Evolutionary conservation across 2,113 vertebrate genomes (phyloP).

Genomic region (Pelmatolapia mariae): DNA sequence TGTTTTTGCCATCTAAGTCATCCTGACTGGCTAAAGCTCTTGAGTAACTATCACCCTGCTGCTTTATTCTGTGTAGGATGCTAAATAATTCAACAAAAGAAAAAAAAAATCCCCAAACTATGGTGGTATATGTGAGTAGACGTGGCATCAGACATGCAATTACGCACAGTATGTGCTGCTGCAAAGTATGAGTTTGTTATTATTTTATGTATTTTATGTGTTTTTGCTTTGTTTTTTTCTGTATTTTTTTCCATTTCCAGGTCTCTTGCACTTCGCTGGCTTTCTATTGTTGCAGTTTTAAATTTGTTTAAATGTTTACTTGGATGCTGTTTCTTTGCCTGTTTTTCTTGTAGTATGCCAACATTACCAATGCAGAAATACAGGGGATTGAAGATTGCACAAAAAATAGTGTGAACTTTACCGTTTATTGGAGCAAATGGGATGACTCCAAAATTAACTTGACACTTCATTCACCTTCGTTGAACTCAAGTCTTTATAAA

Average conservation of each 20-base stretch:
- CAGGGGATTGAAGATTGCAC: neutral
- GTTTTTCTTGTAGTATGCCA: neutral
- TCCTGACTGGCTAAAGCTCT: neutral
- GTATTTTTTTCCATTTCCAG: neutral
- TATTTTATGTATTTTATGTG: neutral
- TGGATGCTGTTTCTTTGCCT: neutral
- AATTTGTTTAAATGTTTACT: neutral
- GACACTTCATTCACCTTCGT: neutral
- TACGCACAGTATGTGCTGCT: neutral
- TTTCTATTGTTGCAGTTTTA: neutral
- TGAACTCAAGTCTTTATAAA: neutral
- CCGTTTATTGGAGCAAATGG: neutral
- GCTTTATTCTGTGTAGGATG: neutral
- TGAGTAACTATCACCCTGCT: neutral
- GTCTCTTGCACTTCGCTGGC: neutral
- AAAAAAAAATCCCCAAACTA: neutral
- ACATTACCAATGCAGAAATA: neutral
- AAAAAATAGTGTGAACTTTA: neutral
- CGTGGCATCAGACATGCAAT: neutral
- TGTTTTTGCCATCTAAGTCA: constrained; percentile 8
- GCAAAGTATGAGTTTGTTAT: neutral
- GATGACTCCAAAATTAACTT: neutral
- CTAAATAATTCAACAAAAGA: constrained; percentile 35
- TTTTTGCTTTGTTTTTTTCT: neutral
- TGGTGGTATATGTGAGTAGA: neutral